Evolutionary conservation across 2,113 vertebrate genomes (phyloP).

Genomic region (Istiophorus platypterus): DNA sequence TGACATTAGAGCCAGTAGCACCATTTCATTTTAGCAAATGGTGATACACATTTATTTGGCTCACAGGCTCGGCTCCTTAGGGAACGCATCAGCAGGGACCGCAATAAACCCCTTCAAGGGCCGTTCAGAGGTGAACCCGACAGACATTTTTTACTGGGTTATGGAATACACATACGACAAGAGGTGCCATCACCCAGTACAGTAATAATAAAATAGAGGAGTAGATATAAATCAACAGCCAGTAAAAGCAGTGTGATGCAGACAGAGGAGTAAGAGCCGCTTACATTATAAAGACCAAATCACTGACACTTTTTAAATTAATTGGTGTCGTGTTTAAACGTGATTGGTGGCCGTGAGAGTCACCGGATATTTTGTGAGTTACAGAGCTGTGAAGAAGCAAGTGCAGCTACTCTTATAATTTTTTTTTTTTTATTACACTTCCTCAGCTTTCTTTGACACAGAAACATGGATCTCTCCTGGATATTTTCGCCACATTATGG

Average conservation of each 20-base stretch:
- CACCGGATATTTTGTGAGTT: not conserved
- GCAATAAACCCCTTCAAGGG: slow-evolving; percentile 43
- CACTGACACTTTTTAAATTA: slow-evolving; percentile 14
- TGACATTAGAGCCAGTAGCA: slow-evolving; percentile 41
- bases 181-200: slow-evolving; percentile 31
- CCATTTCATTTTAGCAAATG: slow-evolving; percentile 44
- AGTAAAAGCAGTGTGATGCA: slow-evolving; percentile 7
- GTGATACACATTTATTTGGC: slow-evolving; percentile 40
- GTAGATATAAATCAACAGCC: slow-evolving; percentile 31
- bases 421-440: not conserved
- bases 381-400: not conserved
- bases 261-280: not conserved
- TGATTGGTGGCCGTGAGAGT: not conserved
- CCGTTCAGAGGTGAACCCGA: slow-evolving; percentile 14
- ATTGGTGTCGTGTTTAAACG: not conserved
- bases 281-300: slow-evolving; percentile 6
- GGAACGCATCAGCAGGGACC: slow-evolving; percentile 27
- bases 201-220: slow-evolving; percentile 30
- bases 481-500: not conserved
- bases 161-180: slow-evolving; percentile 36
- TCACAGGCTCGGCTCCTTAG: slow-evolving; percentile 13
- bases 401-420: not conserved
- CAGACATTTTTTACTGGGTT: slow-evolving; percentile 52
- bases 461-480: not conserved
- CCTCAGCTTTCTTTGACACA: not conserved